Base-by-base conservation (phyloP, 2,888 invertebrate genomes). In the Tachystola acroxantha region DNA sequence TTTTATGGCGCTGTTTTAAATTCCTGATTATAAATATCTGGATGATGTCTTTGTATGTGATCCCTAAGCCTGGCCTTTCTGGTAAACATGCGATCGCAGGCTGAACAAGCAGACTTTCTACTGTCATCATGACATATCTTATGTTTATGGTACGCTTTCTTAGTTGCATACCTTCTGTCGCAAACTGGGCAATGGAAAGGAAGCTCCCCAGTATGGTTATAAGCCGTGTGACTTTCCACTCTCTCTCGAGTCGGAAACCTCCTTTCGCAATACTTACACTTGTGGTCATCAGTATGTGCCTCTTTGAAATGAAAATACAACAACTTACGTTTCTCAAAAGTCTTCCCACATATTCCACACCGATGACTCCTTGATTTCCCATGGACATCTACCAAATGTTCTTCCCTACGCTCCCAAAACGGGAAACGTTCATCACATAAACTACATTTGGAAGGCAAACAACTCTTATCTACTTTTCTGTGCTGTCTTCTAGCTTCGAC, bases 401-500 rank as follows among this genome's bases (percentile, higher is more conserved):
- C 42, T 32, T 52, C 50, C 25, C 48, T 50, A 7, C 29, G 22
- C n/a, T 53, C 48, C 48, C 47, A 53, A 31, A 32, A 43, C 0
- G 42, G 38, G 10, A 58, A 58, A 2, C 57, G 42, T 13, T 53
- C 53, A 1, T 44, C 40, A 12, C 57, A 58, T 1, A 44, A 34
- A 0, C 37, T 16, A 32, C 57, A 58, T 10, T 48, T 44, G 32
- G 45, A 49, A 2, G 46, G 44, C 3, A 20, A 19, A 30, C 57
- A 57, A 9, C 36, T 33, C 29, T 48, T 46, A 26, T 40, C 46
- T 1, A 31, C 40, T 1, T 40, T 46, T 24, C 45, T 41, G 28
- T 58, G 54, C n/a, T 54, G 35, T 32, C 47, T 53, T 39, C 59
- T 61, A 11, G 46, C 53, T 25, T 48, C 49, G 29, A 47, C 34